These are phyloP conservation scores for Phylloscopus trochiloides DNA, from an alignment of 2,113 vertebrate genomes.

Conservation along the genomic window DNA sequence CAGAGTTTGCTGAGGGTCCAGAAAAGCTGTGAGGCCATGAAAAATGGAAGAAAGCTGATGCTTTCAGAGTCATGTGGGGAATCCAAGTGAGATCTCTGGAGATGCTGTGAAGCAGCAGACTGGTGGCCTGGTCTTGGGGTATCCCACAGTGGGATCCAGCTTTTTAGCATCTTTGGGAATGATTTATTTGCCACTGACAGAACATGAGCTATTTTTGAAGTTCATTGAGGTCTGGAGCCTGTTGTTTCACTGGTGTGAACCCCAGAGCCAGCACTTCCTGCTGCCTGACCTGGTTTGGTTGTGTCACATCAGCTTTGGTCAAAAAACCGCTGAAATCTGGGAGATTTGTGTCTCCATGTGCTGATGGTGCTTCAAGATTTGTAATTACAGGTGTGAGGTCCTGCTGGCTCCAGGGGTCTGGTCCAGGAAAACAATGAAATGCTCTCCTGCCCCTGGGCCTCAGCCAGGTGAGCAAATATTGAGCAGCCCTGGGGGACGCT, in stretches of 20 bases:
- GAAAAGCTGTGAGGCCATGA: background rate
- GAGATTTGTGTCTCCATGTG: background rate
- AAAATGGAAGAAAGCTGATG: background rate
- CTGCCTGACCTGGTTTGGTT: background rate
- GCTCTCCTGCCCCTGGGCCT: background rate
- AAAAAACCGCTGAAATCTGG: background rate
- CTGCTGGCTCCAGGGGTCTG: background rate
- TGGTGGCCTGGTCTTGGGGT: background rate
- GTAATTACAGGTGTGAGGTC: background rate
- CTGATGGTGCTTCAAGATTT: background rate
- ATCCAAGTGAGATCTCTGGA: background rate
- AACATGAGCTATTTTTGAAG: fast-evolving
- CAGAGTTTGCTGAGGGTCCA: background rate
- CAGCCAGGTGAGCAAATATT: background rate
- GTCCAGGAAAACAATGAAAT: background rate
- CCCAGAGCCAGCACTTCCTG: background rate
- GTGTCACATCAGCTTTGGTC: background rate
- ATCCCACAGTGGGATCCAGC: background rate
- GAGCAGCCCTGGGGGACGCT: background rate
- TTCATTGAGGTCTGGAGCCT: background rate
- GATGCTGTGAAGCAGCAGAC: background rate
- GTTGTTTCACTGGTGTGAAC: background rate
- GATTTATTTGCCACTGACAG: background rate
- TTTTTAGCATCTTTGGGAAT: background rate
- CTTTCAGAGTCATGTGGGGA: background rate